phyloP scores from a whole-genome alignment of 2,113 vertebrate genomes.

The Phylloscopus trochilus region DNA sequence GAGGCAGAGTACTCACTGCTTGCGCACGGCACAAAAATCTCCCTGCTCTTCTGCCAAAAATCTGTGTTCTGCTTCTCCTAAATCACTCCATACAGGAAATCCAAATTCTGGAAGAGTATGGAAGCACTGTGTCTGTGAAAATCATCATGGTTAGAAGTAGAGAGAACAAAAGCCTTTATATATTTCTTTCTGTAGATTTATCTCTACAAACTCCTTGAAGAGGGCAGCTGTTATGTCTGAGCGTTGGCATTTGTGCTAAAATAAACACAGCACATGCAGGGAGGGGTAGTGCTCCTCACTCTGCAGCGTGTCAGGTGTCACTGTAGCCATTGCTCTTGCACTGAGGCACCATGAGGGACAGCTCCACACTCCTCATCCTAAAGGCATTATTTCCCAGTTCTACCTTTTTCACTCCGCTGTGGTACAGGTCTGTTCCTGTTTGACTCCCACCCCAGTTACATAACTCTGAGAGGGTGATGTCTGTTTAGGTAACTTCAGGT shows the following conservation, averaged over 20 bases:
- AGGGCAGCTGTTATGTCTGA: rapidly evolving
- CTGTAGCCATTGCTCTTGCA: neutral
- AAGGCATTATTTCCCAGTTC: neutral
- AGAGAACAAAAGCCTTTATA: neutral
- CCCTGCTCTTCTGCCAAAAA: neutral
- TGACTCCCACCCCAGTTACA: neutral
- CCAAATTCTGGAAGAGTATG: neutral
- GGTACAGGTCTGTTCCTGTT: neutral
- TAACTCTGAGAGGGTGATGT: rapidly evolving
- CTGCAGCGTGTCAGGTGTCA: rapidly evolving
- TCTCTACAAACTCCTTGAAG: neutral
- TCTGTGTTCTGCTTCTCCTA: neutral
- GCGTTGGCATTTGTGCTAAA: neutral
- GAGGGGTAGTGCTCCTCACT: neutral
- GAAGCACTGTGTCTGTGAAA: neutral
- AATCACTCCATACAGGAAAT: neutral
- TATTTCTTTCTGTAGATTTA: neutral
- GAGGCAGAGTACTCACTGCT: neutral
- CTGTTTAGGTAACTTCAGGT: neutral
- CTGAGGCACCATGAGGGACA: neutral
- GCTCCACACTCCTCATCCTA: neutral
- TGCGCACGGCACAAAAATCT: rapidly evolving
- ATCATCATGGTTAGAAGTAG: neutral
- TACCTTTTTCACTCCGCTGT: neutral
- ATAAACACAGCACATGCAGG: neutral